Conservation (phyloP, 1,140 invertebrate genomes). For the Halesus radiatus region DNA sequence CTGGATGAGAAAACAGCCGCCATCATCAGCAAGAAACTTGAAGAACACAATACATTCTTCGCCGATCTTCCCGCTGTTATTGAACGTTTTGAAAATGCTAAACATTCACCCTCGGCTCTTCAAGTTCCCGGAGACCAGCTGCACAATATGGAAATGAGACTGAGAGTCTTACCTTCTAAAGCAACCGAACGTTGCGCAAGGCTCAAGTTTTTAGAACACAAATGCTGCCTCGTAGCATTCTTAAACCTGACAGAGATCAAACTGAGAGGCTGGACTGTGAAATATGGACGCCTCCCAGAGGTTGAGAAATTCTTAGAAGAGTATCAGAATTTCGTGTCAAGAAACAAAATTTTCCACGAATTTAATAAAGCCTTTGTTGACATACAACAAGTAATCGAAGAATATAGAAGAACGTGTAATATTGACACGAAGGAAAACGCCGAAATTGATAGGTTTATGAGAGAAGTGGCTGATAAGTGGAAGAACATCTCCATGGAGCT, state of each 20-base stretch:
- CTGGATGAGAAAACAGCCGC: constrained; percentile 90
- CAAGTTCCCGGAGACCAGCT: constrained; percentile 84
- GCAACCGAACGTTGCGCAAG: constrained; percentile 83
- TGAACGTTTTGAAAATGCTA: constrained; percentile 81
- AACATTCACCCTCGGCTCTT: constrained; percentile 72
- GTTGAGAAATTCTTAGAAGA: constrained; percentile 88
- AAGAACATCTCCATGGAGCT: constrained; percentile 91
- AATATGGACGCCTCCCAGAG: constrained; percentile 88
- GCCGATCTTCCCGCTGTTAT: constrained; percentile 82
- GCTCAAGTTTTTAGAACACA: constrained; percentile 92
- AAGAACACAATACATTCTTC: constrained; percentile 93
- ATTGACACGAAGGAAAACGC: constrained; percentile 82
- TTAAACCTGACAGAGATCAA: constrained; percentile 91
- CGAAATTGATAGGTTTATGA: constrained; percentile 87
- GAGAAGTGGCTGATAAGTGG: constrained; percentile 90
- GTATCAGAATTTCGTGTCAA: constrained; percentile 92
- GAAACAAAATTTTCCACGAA: constrained; percentile 93
- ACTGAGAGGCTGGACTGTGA: constrained; percentile 88
- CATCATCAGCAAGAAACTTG: constrained; percentile 87
- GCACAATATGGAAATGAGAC: constrained; percentile 81
- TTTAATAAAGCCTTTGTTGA: constrained; percentile 93
- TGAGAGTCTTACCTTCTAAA: constrained; percentile 79
- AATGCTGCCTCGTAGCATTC: constrained; percentile 93
- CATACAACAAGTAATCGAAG: constrained; percentile 92
- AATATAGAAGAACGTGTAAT: constrained; percentile 89